These are phyloP conservation scores for Sebastes cheni DNA, from an alignment of 2,797 vertebrate species.

Conservation along the genomic window DNA sequence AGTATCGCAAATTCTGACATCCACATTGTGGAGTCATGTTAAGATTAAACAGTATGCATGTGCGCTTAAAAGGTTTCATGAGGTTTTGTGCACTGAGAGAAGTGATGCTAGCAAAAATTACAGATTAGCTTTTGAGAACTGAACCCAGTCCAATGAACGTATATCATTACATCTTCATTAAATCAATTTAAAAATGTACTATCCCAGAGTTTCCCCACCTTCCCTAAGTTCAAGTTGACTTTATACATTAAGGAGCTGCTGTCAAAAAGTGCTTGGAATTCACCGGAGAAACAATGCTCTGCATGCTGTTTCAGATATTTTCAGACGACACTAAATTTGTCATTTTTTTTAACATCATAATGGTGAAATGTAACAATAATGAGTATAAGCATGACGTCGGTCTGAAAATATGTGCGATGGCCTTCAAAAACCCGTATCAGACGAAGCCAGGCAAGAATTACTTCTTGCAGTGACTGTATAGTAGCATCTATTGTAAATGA, in stretches of 20 bases:
- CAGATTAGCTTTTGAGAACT: background rate
- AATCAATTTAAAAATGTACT: slow-evolving; percentile 16
- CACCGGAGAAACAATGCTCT: slow-evolving; percentile 32
- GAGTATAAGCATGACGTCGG: background rate
- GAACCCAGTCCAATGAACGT: background rate
- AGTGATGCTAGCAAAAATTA: slow-evolving; percentile 16
- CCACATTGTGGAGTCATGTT: slow-evolving; percentile 44
- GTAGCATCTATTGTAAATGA: background rate
- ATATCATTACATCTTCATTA: background rate
- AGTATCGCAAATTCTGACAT: slow-evolving; percentile 20
- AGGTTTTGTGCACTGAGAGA: slow-evolving; percentile 25
- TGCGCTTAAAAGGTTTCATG: slow-evolving; percentile 23
- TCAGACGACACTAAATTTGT: slow-evolving; percentile 54
- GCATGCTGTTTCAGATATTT: slow-evolving; percentile 50
- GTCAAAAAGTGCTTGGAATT: slow-evolving; percentile 23
- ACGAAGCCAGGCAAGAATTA: slow-evolving; percentile 26
- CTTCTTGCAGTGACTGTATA: slow-evolving; percentile 24
- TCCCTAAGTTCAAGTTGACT: slow-evolving; percentile 23
- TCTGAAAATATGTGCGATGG: slow-evolving; percentile 25
- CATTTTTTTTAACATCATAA: slow-evolving; percentile 30
- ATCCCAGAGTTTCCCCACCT: slow-evolving; percentile 22
- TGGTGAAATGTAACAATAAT: slow-evolving; percentile 20
- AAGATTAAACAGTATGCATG: slow-evolving; percentile 18
- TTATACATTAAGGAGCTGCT: slow-evolving; percentile 22
- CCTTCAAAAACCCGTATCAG: slow-evolving; percentile 29